phyloP scores from a whole-genome alignment of 2,888 invertebrate species.

The Tubulanus polymorphus region DNA sequence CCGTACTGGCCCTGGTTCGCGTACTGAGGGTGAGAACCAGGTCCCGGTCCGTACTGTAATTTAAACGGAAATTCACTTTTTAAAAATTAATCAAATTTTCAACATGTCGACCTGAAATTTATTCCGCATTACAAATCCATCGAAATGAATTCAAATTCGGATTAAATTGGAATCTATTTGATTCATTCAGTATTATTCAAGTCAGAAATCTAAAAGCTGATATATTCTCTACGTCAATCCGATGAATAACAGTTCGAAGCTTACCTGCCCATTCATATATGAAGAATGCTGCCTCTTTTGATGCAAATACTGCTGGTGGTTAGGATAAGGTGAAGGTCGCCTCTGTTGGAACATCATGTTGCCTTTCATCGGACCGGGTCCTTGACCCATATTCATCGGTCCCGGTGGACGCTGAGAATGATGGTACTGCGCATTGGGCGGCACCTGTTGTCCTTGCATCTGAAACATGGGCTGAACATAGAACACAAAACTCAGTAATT shows the following conservation, averaged over 20 bases:
- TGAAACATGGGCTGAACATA: constrained; percentile 15
- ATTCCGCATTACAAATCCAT: too few species aligned
- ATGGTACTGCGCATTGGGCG: constrained; percentile 39
- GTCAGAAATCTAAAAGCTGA: too few species aligned
- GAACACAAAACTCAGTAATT: background rate
- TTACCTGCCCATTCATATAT: too few species aligned
- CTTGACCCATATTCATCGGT: constrained; percentile 34
- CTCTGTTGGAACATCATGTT: constrained; percentile 27
- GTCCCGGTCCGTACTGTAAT: constrained; percentile 25
- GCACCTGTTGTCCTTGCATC: constrained; percentile 31
- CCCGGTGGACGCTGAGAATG: constrained; percentile 62
- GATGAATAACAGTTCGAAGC: too few species aligned
- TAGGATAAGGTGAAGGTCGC: constrained; percentile 74
- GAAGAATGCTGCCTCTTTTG: constrained; percentile 61
- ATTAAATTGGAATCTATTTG: too few species aligned
- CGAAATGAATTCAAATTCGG: too few species aligned
- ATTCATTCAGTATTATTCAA: too few species aligned
- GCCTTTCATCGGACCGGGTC: constrained; percentile 34
- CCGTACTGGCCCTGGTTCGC: constrained; percentile 31
- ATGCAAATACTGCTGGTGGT: constrained; percentile 79
- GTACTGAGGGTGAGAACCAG: constrained; percentile 26
- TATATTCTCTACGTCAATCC: too few species aligned
- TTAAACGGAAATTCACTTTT: constrained; percentile 7
- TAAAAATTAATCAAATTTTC: too few species aligned
- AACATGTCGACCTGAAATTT: too few species aligned